Base-by-base conservation (phyloP, 2,113 vertebrate genomes). In the Vulpes ferrilata region DNA sequence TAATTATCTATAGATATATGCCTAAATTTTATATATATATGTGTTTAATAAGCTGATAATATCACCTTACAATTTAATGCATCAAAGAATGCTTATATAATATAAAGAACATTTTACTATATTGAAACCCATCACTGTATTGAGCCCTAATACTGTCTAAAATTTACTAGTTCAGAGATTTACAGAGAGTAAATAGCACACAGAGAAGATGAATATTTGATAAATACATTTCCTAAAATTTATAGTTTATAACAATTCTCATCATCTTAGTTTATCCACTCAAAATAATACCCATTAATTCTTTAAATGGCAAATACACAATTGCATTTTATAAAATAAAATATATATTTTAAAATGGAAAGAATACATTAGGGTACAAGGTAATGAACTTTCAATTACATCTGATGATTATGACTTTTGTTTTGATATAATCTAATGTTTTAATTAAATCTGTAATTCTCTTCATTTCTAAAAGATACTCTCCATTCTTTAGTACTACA, bases 321-420 rank as follows among this genome's bases (percentile, higher is more conserved):
- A 96, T 98, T 80, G 91, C 96, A 95, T 69, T 88, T 64, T 51
- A 48, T 30, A 30, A 0, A 76, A 76, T 76, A 78, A 53, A 98
- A 97, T 98, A 96, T 85, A 91, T 94, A 95, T 71, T 96, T 65
- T 92, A 73, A 96, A 98, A 95, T 84, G 93, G 64, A 97, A 98
- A 97, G 71, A 93, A 86, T 95, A 97, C 90, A 97, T 98, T 98
- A 98, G 88, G 78, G 87, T 96, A 97, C 64, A 97, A 96, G 90
- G 55, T 97, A 98, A 98, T 98, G 96, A 95, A 98, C 94, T 98
- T 98, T 97, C 96, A 97, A 98, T 98, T 98, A 97, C 86, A 20
- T 98, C 98, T 98, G 98, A 98, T 98, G 97, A 95, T 98, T 98
- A 98, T 98, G 97, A 98, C 96, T 97, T 98, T 98, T 98, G 97